Base-by-base conservation (phyloP, 1,140 invertebrate species). In the Lineus longissimus region DNA sequence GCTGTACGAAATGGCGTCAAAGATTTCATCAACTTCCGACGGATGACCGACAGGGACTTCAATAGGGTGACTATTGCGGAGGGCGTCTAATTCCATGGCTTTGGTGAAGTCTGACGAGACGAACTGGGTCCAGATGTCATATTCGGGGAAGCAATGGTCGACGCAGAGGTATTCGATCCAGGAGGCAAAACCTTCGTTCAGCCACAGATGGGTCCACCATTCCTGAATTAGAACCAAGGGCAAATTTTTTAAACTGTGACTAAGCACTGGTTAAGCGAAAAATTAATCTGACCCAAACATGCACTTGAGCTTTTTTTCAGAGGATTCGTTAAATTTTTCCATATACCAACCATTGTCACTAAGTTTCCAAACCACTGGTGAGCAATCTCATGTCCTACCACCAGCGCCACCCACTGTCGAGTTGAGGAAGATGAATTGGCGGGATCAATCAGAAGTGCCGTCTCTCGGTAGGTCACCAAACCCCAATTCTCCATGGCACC, bases 401-500 rank as follows among this genome's bases (percentile, higher is more conserved):
- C 89, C 89, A 92, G 85, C 0, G 91, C 89, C 2, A 96, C 89
- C 66, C 86, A 83, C 90, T 91, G 69, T 63, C 74, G 76, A 30
- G 73, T 70, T 7, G 61, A 59, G n/a, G 66, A 67, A 9, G 73
- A 69, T 0, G 74, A 87, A 90, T 73, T 95, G 92, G 67, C 91
- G 90, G 51, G 88, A 86, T 93, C 88, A 61, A 88, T 92, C 1
- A 97, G 82, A 60, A 97, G 83, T 59, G 88, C 87, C 0, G 88
- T 89, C 84, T 97, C 94, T 61, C 93, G 86, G 70, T 89, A 93
- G 0, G 89, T 91, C 2, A 92, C 88, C 0, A 96, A 77, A 1
- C 94, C 94, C 95, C 94, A 97, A 82, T 97, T 93, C 81, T 97
- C 95, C 89, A 97, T 97, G 0, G 94, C 94, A 27, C 88, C 86